Base-by-base conservation (phyloP, 2,113 vertebrate species). In the Sturnira hondurensis region DNA sequence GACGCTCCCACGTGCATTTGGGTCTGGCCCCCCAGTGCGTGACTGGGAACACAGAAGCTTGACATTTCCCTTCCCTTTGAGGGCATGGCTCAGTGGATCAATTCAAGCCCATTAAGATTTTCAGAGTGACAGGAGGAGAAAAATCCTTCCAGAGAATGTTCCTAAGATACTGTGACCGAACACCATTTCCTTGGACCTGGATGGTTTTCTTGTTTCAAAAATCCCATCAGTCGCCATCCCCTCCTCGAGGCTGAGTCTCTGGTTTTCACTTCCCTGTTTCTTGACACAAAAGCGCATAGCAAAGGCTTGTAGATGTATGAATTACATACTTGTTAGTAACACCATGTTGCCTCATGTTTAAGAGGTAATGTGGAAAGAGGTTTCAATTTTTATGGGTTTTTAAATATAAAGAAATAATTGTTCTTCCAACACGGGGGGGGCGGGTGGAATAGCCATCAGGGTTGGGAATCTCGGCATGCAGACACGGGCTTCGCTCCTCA, bases 321-420 rank as follows among this genome's bases (percentile, higher is more conserved):
- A 97, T 97, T 93, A 95, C 91, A 96, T 91, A 95, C 77, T 94
- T 97, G 89, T 96, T 96, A 96, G 97, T 82, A 80, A 97, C 89
- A 95, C 93, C 0, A 0, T 65, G 89, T 93, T 47, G 71, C 85
- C 82, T 41, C 61, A 24, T 56, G 68, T 93, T 93, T 61, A 96
- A 83, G 78, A 70, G 67, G 95, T 91, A 83, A 95, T 4, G 4
- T 91, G 85, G 82, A 95, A 96, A 91, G 91, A 43, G 85, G 70
- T 95, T 76, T 77, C 77, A n/a, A 7, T 83, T 96, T 97, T 85
- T 94, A 95, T 96, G 86, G 78, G 54, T 84, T 96, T 97, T 87
- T 89, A 95, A 94, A 96, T 93, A 54, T 96, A 93, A 97, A 95
- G 82, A 93, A 86, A 71, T 94, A 93, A 97, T 95, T 94, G 88